Evolutionary conservation across 2,888 invertebrate genomes (phyloP), one percentile per base, ranked within the genome.

Genomic region (Volucella inflata): DNA sequence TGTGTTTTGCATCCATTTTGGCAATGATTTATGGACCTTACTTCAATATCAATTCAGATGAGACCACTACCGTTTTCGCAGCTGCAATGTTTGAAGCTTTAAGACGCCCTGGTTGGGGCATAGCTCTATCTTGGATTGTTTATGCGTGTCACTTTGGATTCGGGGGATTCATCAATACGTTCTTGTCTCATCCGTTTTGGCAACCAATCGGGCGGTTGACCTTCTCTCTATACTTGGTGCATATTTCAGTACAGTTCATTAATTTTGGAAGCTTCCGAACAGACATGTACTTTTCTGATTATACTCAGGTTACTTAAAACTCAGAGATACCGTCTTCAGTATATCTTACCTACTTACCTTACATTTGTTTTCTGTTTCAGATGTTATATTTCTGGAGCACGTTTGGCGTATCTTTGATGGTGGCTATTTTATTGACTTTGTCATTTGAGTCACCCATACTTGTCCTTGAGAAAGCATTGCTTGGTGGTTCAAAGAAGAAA

Each of bases 381-480:
- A 62, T 87, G 21, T 17, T 74, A 8, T 48, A 40, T 42, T 83
- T 83, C 59, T 87, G 87, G 83, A 72, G 53, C 16, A 64, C 60
- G 11, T 83, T 87, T 55, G 80, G 76, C 50, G 55, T 70, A 11
- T 77, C 87, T 51, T 8, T 87, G 8, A 30, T 68, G 11, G 16
- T 91, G n/a, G 88, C 91, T 2, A 72, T 89, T 6, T 71, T 91
- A 40, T 89, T 89, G 88, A 89, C 89, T 2, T 80, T 92, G 57
- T 87, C 90, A 2, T 92, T 92, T 85, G 92, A 92, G 87, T 90
- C 91, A 3, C 92, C 92, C 4, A 87, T 91, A 17, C 87, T 90
- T 9, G 87, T 88, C 8, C 75, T 92, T 17, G 91, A 91, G 70
- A 91, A 89, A 72, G 84, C 36, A 44, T 36, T 74, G 3, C 48